Evolutionary conservation across 2,113 vertebrate genomes (phyloP), one percentile per base, ranked within the genome.

Genomic region (Lasiurus borealis): DNA sequence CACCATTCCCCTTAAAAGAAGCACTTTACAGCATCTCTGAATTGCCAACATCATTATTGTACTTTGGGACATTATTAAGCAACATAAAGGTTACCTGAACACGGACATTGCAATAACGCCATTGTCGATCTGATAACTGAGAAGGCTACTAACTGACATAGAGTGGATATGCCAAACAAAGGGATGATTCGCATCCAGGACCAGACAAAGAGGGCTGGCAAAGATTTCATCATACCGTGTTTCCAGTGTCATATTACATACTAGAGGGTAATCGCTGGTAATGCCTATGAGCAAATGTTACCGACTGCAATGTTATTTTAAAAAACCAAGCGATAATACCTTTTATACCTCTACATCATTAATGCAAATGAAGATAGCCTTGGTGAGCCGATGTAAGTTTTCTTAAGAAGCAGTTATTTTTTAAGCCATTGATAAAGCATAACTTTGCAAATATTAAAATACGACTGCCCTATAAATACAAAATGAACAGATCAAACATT

Each of bases 401-500:
- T 46, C 46, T 46, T 3, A 46, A 46, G 46, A 46, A 46, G 7
- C 46, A 46, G 46, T 46, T 46, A 46, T 46, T 46, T 46, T 97
- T 73, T 75, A 93, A 93, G 21, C 14, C 16, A 29, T 54, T 69
- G 19, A n/a, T 68, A 91, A 83, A 91, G 21, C 54, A 64, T 68
- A 87, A 48, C 18, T 91, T 91, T 52, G 31, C 27, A 64, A 82
- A 62, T 52, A 23, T 92, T 77, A 93, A 93, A 73, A 31, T 69
- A 85, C 88, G 31, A 88, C 3, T 91, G 25, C 3, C 27, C 75
- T 59, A 57, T 83, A 93, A 94, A 77, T 85, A 80, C 75, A 36
- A 87, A 81, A 76, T 86, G 71, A 90, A 76, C 11, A 76, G 66
- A 89, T 76, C 50, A 95, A 95, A 84, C 21, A 46, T 81, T 91